Base-by-base conservation (phyloP, 2,113 vertebrate species). In the Pachyramphus minor region DNA sequence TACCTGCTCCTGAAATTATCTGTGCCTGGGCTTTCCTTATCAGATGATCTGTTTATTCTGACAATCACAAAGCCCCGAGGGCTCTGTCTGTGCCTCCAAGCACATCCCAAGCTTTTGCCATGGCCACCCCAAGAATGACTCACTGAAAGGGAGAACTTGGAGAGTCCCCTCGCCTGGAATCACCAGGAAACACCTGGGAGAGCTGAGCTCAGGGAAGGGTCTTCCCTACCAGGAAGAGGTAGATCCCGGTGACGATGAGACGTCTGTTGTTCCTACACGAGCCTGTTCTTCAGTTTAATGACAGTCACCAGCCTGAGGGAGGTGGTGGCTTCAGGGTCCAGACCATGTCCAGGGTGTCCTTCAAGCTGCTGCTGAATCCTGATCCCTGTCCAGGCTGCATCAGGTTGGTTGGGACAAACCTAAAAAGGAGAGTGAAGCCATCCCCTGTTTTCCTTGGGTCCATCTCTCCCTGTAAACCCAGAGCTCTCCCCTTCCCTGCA, bases 181-280 rank as follows among this genome's bases (percentile, higher is more conserved):
- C 71, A 79, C 49, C 74, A 80, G 95, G 96, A 96, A 96, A 84
- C 95, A 95, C 92, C 96, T 95, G 92, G 27, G 55, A 45, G 41
- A 21, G 50, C 62, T 76, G 20, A 71, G 59, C 59, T 58, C 17
- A 74, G 39, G 79, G 85, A 80, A 92, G 33, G 30, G 39, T 74
- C 86, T 78, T 82, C 39, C 89, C 50, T 22, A 33, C 10, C 44
- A 78, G 60, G 84, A 93, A 77, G 13, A 84, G 44, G 22, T 50
- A 89, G 45, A 71, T 89, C 72, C 79, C 8, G 1, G 56, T 33
- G 84, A 23, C 0, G 0, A 14, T 6, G 39, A 63, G 28, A 6
- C 1, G 0, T 58, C 19, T 45, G 50, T 7, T 59, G 30, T 67
- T 87, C 47, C 49, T 55, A 23, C 4, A 0, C 2, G 37, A 50